Conservation (phyloP, 2,113 vertebrate genomes). For the Canis aureus region DNA sequence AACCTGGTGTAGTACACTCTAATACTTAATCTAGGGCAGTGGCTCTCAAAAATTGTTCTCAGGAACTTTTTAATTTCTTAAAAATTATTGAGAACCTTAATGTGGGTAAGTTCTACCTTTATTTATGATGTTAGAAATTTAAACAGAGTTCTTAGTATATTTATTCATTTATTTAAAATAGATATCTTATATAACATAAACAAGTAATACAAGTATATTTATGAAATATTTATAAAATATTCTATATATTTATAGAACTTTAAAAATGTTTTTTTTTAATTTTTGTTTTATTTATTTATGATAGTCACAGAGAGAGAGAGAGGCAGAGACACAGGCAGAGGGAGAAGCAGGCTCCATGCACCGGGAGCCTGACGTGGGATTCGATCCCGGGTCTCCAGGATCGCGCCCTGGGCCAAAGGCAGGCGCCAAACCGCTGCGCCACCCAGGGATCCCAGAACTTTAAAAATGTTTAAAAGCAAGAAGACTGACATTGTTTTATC, state of each 20-base stretch:
- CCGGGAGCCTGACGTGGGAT: too few species aligned
- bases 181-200: background rate
- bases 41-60: background rate
- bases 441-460: background rate
- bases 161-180: background rate
- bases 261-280: background rate
- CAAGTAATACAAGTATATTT: background rate
- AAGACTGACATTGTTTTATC: background rate
- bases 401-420: too few species aligned
- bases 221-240: background rate
- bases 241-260: background rate
- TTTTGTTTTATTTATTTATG: too few species aligned
- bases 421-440: too few species aligned
- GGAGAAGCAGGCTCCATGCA: too few species aligned
- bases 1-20: background rate
- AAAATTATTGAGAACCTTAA: background rate
- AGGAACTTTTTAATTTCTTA: background rate
- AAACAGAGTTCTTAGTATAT: background rate
- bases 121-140: background rate
- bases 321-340: too few species aligned
- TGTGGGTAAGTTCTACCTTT: background rate
- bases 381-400: too few species aligned
- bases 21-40: background rate
- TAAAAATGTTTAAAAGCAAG: background rate
- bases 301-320: too few species aligned